Evolutionary conservation across 2,888 invertebrate genomes (phyloP), one percentile per base, ranked within the genome.

Genomic region (Orchesella flavescens): DNA sequence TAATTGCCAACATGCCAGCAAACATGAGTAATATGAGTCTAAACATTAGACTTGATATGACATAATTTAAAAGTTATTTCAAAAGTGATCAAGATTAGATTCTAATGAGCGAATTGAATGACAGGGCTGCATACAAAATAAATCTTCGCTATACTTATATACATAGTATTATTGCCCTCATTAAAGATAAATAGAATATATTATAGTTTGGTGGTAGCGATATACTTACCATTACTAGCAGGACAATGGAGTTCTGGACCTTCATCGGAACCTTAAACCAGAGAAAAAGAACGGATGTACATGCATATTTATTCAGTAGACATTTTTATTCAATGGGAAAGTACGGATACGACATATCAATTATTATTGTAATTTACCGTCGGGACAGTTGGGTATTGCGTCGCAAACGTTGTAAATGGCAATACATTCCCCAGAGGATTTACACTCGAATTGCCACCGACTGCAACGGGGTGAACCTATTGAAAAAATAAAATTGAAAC

Each of bases 341-440:
- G 3, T 24, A 10, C 13, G 1, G 17, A 59, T 13, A 21, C 19
- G 12, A 12, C 4, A 59, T 59, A 19, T 53, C n/a, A 34, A 34
- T 2, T 7, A 34, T 4, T 34, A 7, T 34, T 34, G 34, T 34
- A 34, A 55, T 21, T 24, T 59, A 75, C 83, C 86, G 63, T 84
- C 84, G 19, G 77, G 75, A 73, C 96, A 97, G 91, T 97, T 97
- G 34, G 96, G 94, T 88, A 98, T 95, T 73, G 97, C 97, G 90
- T 97, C 96, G 89, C 97, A 98, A 10, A 95, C 96, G 91, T 98
- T 97, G 91, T 98, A 98, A 88, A 97, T 93, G 7, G 97, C 97
- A 89, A 98, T 96, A 90, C 97, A 98, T 90, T 97, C 97, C 65
- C 94, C 94, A 61, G 95, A 94, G 84, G 93, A 93, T 72, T 94